A percentile compares a stretch with the other conserved stretches of the same genome.
These are phyloP conservation scores for Ardeotis arabs DNA, from an alignment of 2,113 vertebrate species.

Conservation along the genomic window DNA sequence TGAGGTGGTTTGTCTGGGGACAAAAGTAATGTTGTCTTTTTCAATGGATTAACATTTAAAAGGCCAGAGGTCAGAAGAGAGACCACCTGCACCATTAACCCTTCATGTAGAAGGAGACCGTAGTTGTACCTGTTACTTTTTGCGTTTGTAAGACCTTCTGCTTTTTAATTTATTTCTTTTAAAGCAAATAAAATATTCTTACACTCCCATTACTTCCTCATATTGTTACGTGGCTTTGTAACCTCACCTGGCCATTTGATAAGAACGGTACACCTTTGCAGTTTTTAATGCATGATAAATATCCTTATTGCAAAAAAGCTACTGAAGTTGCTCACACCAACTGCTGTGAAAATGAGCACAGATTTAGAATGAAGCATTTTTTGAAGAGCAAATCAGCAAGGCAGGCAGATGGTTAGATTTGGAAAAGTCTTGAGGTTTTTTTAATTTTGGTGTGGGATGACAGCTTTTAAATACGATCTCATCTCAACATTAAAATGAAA, in stretches of 20 bases:
- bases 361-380: background rate
- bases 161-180: background rate
- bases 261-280: background rate
- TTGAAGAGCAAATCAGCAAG: background rate
- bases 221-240: background rate
- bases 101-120: background rate
- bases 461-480: background rate
- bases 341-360: background rate
- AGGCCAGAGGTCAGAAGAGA: constrained; percentile 55
- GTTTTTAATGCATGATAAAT: background rate
- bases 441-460: background rate
- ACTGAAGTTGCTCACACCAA: background rate
- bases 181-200: background rate
- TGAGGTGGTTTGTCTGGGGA: constrained; percentile 50
- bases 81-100: constrained; percentile 63
- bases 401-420: background rate
- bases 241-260: background rate
- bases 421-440: background rate
- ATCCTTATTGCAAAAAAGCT: background rate
- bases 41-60: constrained; percentile 39
- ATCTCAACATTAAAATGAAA: background rate
- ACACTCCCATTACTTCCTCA: background rate
- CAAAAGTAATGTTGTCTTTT: constrained; percentile 55
- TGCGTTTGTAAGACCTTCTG: background rate
- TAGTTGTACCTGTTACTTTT: background rate